These are phyloP conservation scores for Amphimallon solstitiale DNA, from an alignment of 2,888 invertebrate genomes.

Conservation along the genomic window DNA sequence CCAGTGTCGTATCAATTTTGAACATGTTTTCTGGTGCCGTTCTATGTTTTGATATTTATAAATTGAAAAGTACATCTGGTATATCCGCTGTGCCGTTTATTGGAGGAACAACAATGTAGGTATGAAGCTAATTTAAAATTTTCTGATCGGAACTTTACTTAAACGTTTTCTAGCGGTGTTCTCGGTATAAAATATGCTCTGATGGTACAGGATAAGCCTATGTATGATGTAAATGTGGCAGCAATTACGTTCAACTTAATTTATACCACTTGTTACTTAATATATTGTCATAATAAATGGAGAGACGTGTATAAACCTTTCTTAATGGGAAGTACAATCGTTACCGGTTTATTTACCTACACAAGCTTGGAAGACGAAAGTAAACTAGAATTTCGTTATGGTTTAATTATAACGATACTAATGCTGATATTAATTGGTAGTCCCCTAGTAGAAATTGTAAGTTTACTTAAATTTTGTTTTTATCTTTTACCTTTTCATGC, in stretches of 20 bases:
- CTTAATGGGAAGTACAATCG: constrained; percentile 67
- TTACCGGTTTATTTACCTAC: constrained; percentile 72
- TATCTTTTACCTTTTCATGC: too few relatives aligned
- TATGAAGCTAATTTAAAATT: constrained; percentile 48
- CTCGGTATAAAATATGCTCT: constrained; percentile 81
- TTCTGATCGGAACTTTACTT: neutral
- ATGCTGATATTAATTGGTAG: constrained; percentile 75
- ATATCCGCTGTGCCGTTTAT: constrained; percentile 77
- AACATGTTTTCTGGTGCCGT: constrained; percentile 86
- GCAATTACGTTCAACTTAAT: constrained; percentile 75
- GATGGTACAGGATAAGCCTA: constrained; percentile 77
- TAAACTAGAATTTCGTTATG: constrained; percentile 75
- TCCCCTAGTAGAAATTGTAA: constrained; percentile 77
- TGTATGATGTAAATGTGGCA: constrained; percentile 81
- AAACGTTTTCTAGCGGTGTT: constrained; percentile 68
- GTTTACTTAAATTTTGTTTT: too few relatives aligned
- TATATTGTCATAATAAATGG: constrained; percentile 68
- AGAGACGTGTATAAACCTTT: constrained; percentile 68
- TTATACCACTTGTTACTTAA: constrained; percentile 75
- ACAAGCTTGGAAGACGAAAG: constrained; percentile 72
- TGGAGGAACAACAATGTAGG: constrained; percentile 82
- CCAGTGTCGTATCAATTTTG: constrained; percentile 79
- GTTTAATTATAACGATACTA: constrained; percentile 74
- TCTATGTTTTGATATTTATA: constrained; percentile 78
- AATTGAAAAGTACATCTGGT: constrained; percentile 72